Evolutionary conservation across 2,113 vertebrate genomes (phyloP).

Genomic region (Chamaea fasciata): DNA sequence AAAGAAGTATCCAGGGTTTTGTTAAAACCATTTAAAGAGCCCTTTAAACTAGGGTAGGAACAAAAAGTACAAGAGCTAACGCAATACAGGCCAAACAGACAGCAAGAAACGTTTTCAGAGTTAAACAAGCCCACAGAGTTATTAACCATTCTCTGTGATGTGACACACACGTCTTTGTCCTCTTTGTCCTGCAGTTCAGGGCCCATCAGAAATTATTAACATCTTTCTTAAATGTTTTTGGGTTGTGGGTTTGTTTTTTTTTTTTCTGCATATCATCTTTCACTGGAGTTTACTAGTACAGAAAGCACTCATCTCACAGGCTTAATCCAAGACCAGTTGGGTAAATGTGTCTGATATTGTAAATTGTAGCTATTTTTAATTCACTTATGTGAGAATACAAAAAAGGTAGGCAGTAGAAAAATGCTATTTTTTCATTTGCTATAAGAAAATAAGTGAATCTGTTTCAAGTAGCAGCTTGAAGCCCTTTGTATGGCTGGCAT

Average conservation of each 20-base stretch:
- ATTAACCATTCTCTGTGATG: background rate
- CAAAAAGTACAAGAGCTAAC: background rate
- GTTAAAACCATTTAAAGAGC: background rate
- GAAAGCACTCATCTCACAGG: constrained; percentile 38
- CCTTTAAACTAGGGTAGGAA: background rate
- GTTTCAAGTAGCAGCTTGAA: constrained; percentile 17
- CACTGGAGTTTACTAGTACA: background rate
- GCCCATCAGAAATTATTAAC: background rate
- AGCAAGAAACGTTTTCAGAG: background rate
- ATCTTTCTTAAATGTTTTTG: background rate
- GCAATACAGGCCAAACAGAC: background rate
- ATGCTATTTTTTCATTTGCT: background rate
- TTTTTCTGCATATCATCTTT: background rate
- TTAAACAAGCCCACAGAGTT: background rate
- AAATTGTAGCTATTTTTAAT: background rate
- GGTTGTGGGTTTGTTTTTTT: background rate
- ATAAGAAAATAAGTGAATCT: background rate
- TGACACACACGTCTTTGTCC: background rate
- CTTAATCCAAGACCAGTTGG: constrained; percentile 11
- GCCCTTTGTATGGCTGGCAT: background rate
- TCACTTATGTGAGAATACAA: background rate
- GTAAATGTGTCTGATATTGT: background rate
- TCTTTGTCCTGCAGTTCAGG: background rate
- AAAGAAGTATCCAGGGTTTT: constrained; percentile 10
- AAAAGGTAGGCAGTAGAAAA: background rate